These are phyloP conservation scores for Dascillus cervinus DNA, from an alignment of 2,888 invertebrate genomes.

Conservation along the genomic window DNA sequence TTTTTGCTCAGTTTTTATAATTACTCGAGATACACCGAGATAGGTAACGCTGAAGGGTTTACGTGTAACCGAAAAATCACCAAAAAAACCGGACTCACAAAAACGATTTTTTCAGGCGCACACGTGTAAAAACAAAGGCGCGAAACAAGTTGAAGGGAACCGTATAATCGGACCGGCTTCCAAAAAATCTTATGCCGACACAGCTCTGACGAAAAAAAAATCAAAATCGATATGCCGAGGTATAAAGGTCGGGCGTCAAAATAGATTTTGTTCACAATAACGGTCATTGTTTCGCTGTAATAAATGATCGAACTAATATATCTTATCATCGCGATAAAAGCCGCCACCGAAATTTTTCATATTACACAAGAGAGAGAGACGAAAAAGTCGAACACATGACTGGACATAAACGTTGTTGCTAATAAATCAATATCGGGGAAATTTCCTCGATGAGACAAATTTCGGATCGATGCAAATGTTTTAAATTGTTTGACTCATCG, in stretches of 20 bases:
- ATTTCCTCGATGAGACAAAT: too few relatives aligned
- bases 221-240: conserved; percentile 5
- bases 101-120: conserved; percentile 3
- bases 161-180: too few relatives aligned
- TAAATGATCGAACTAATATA: conserved; percentile 15
- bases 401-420: too few relatives aligned
- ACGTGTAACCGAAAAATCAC: conserved; percentile 10
- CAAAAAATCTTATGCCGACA: too few relatives aligned
- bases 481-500: too few relatives aligned
- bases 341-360: conserved; percentile 11
- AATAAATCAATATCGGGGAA: too few relatives aligned
- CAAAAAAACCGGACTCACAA: conserved; percentile 6
- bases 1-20: conserved; percentile 20
- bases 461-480: too few relatives aligned
- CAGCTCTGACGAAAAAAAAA: too few relatives aligned
- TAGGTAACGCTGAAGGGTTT: conserved; percentile 20
- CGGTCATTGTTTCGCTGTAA: conserved; percentile 14
- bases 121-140: conserved; percentile 12
- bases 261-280: conserved; percentile 10
- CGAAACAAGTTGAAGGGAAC: too few relatives aligned
- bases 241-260: conserved; percentile 7
- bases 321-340: conserved; percentile 13
- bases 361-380: too few relatives aligned
- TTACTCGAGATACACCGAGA: conserved; percentile 27
- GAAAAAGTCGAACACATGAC: conserved; percentile 8